Conservation (phyloP, 2,113 vertebrate species). For the Megaceryle maxima region DNA sequence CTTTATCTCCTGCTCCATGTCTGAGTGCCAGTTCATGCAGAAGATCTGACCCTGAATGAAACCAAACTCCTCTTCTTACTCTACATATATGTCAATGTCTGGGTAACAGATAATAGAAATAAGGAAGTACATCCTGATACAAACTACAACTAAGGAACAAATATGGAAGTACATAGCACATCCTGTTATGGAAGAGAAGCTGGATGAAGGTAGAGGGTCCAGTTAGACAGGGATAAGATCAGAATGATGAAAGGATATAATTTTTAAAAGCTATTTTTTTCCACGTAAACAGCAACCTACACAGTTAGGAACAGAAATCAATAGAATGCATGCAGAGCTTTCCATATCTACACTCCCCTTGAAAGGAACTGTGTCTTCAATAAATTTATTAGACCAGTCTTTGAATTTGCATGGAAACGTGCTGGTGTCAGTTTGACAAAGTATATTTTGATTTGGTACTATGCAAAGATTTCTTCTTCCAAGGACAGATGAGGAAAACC, state of each 20-base stretch:
- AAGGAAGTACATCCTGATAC: not conserved
- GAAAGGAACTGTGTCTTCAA: not conserved
- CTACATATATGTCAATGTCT: not conserved
- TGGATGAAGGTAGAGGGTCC: not conserved
- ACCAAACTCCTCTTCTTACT: not conserved
- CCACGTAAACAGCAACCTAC: not conserved
- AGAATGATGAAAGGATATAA: not conserved
- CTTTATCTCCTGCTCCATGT: rapidly evolving
- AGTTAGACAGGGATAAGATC: not conserved
- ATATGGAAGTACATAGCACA: not conserved
- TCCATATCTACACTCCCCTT: not conserved
- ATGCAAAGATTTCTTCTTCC: not conserved
- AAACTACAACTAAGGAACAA: not conserved
- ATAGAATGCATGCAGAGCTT: not conserved
- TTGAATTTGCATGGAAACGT: not conserved
- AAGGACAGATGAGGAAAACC: not conserved
- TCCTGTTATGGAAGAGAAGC: not conserved
- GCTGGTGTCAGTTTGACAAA: not conserved
- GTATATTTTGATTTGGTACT: not conserved
- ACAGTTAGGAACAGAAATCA: not conserved
- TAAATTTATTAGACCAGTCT: not conserved
- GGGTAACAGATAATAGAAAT: not conserved
- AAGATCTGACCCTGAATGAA: not conserved
- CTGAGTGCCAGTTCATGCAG: not conserved
- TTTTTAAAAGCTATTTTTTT: not conserved